phyloP scores from a whole-genome alignment of 2,888 invertebrate genomes.

The Hirudinaria manillensis region DNA sequence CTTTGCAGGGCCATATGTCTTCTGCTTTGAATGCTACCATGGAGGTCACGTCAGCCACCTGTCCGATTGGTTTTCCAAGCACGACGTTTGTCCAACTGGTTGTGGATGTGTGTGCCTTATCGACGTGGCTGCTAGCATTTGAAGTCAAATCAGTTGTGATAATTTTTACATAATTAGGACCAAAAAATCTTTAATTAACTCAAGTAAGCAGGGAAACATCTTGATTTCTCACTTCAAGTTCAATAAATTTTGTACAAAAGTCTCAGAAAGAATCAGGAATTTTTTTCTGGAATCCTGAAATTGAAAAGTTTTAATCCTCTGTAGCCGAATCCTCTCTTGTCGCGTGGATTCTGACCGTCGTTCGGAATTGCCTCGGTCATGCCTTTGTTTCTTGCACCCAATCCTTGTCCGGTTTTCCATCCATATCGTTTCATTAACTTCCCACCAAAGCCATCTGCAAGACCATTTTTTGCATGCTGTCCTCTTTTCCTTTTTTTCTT shows the following conservation, averaged over 20 bases:
- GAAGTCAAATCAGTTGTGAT: too few relatives aligned
- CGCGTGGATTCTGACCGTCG: slow-evolving; percentile 46
- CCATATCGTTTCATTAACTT: slow-evolving; percentile 56
- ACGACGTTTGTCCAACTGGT: slow-evolving; percentile 77
- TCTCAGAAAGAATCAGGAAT: background rate
- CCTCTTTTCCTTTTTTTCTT: slow-evolving; percentile 51
- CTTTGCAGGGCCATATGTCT: slow-evolving; percentile 61
- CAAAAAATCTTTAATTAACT: too few relatives aligned
- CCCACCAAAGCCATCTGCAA: slow-evolving; percentile 53
- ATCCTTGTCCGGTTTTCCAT: slow-evolving; percentile 58
- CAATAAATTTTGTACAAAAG: background rate
- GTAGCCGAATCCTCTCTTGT: slow-evolving; percentile 40
- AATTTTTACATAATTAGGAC: too few relatives aligned
- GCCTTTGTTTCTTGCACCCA: slow-evolving; percentile 54
- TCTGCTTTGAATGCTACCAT: slow-evolving; percentile 83
- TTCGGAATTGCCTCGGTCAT: slow-evolving; percentile 49
- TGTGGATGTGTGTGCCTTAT: slow-evolving; percentile 81
- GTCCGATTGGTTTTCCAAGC: slow-evolving; percentile 72
- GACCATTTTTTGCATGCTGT: background rate
- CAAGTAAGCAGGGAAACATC: too few relatives aligned
- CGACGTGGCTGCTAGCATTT: too few relatives aligned
- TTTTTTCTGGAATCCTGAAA: background rate
- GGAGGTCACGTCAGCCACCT: slow-evolving; percentile 83
- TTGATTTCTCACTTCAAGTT: background rate
- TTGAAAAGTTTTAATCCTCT: slow-evolving; percentile 22